These are phyloP conservation scores for Onychostruthus taczanowskii DNA, from an alignment of 2,113 vertebrate species.

Conservation along the genomic window DNA sequence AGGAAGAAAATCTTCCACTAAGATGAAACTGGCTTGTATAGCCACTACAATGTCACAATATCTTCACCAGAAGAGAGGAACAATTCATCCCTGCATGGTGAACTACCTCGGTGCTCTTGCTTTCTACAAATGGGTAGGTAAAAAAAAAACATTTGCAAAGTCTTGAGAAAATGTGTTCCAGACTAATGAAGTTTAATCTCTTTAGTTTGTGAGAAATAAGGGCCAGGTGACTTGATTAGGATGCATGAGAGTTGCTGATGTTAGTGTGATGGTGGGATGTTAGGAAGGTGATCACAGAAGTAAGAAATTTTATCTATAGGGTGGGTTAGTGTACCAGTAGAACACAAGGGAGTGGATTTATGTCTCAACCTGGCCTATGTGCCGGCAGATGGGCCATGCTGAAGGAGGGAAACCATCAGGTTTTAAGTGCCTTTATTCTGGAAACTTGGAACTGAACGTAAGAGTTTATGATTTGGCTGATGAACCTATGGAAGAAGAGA, in stretches of 20 bases:
- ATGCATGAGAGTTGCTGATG: background rate
- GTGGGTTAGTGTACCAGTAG: background rate
- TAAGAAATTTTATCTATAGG: background rate
- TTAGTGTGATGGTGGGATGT: background rate
- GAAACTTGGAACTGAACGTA: background rate
- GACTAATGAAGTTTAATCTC: background rate
- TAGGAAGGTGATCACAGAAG: background rate
- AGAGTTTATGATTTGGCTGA: background rate
- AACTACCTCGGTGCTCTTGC: background rate
- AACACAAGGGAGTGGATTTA: background rate
- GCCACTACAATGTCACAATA: background rate
- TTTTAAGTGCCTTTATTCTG: background rate
- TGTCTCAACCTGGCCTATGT: background rate
- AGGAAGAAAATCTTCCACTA: background rate
- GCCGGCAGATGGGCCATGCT: background rate
- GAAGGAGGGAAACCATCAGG: background rate
- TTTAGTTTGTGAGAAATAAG: background rate
- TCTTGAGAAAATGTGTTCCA: background rate
- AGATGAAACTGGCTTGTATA: background rate
- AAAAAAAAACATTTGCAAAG: background rate
- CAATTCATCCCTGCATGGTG: background rate
- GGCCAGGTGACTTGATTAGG: background rate
- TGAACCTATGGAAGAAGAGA: background rate
- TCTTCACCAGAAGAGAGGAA: background rate
- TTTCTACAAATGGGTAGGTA: background rate